phyloP scores from a whole-genome alignment of 2,113 vertebrate species.

The Melospiza georgiana region DNA sequence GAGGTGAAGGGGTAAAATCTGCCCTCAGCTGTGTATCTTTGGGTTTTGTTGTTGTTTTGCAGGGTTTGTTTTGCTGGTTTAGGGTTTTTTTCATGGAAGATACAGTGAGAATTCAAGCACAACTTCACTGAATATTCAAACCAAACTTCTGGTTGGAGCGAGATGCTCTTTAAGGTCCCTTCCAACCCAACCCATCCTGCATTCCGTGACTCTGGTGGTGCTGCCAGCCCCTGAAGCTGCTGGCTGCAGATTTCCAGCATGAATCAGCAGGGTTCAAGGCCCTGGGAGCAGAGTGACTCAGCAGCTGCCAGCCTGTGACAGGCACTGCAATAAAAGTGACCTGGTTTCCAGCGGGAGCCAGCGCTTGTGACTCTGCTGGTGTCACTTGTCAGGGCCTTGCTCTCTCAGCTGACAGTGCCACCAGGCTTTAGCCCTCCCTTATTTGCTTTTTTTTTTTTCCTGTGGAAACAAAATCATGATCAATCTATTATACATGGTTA shows the following conservation, averaged over 20 bases:
- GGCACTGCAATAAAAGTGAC: conserved; percentile 9
- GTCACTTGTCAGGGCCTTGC: background rate
- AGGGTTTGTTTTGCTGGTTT: background rate
- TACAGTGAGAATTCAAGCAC: background rate
- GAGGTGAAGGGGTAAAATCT: background rate
- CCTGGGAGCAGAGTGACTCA: background rate
- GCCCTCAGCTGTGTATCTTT: background rate
- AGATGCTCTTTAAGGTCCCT: too few species aligned
- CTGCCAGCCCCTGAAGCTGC: background rate
- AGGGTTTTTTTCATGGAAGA: background rate
- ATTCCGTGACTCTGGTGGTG: background rate
- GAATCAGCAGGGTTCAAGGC: conserved; percentile 23
- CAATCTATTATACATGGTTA: conserved; percentile 28
- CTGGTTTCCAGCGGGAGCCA: conserved; percentile 13
- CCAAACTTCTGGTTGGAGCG: background rate
- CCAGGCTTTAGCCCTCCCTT: background rate
- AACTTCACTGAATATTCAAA: background rate
- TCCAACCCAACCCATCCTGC: background rate
- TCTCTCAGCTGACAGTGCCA: conserved; percentile 33
- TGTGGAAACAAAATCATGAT: conserved; percentile 33
- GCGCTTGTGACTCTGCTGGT: conserved; percentile 4
- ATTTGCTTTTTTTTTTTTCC: background rate
- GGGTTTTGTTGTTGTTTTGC: background rate
- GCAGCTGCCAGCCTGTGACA: background rate
- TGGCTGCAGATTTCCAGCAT: background rate